These are phyloP conservation scores for Pollicipes pollicipes DNA, from an alignment of 1,140 invertebrate genomes.

Conservation along the genomic window DNA sequence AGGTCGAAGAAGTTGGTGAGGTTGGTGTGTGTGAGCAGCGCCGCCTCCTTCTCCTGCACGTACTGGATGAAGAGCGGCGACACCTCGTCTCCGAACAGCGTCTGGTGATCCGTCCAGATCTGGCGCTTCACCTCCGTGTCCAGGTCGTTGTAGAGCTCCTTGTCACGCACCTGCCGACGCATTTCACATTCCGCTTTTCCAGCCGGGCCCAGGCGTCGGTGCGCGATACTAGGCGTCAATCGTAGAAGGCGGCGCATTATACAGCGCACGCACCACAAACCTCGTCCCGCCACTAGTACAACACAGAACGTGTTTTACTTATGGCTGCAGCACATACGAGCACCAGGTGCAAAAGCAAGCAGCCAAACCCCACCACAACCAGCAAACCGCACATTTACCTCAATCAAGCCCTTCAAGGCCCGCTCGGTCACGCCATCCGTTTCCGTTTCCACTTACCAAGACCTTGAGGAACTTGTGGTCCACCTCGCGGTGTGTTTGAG, in stretches of 20 bases:
- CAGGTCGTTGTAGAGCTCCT: conserved; percentile 81
- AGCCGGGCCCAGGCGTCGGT: too few species aligned
- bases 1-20: conserved; percentile 78
- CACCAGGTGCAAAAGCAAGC: too few species aligned
- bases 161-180: conserved; percentile 45
- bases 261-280: too few species aligned
- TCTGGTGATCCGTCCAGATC: conserved; percentile 96
- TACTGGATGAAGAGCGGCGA: conserved; percentile 83
- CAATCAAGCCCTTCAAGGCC: too few species aligned
- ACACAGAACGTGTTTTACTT: too few species aligned
- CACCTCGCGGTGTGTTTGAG: conserved; percentile 83
- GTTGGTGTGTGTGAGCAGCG: conserved; percentile 78
- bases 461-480: conserved; percentile 81
- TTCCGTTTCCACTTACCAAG: conserved; percentile 31
- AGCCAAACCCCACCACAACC: too few species aligned
- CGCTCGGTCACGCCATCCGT: too few species aligned
- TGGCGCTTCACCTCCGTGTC: conserved; percentile 93
- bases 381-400: too few species aligned
- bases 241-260: too few species aligned
- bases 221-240: too few species aligned
- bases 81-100: conserved; percentile 90
- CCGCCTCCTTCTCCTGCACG: conserved; percentile 78
- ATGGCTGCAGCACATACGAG: too few species aligned
- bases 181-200: background rate
- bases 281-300: too few species aligned